Evolutionary conservation across 2,888 invertebrate species (phyloP).

Genomic region (Cecidostiba fungosa): DNA sequence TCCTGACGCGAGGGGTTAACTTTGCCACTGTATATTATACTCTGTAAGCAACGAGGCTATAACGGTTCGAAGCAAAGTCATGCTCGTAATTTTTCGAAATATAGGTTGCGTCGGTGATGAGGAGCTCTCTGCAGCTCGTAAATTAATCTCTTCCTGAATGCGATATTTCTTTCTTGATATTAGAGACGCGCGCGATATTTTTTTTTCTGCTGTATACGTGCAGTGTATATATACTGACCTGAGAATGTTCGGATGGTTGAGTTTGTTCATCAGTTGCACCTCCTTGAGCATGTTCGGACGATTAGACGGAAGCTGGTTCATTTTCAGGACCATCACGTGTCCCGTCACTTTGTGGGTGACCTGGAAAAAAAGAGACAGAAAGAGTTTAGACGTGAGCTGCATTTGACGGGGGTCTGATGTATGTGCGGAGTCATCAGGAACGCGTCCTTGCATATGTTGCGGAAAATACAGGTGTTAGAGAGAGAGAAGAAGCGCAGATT

Average conservation of each 20-base stretch:
- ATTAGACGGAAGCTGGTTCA: constrained; percentile 96
- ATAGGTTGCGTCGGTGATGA: neutral
- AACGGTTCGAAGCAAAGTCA: neutral
- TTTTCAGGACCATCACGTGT: constrained; percentile 98
- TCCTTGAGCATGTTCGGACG: constrained; percentile 98
- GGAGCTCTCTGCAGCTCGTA: neutral
- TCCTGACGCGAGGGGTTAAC: neutral
- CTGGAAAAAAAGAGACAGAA: constrained; percentile 81
- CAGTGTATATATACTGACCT: constrained; percentile 82
- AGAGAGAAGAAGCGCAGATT: neutral
- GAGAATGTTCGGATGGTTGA: constrained; percentile 96
- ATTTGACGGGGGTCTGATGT: neutral
- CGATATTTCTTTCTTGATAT: neutral
- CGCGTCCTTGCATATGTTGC: constrained; percentile 24
- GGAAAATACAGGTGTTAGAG: constrained; percentile 1
- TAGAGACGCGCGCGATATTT: neutral
- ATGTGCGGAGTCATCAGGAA: constrained; percentile 49
- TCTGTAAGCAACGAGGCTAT: neutral
- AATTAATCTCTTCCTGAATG: neutral
- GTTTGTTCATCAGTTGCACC: constrained; percentile 97
- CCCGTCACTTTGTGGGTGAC: constrained; percentile 96
- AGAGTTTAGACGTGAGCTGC: neutral
- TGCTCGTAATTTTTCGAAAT: neutral
- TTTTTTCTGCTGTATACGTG: neutral
- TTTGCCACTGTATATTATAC: neutral